These are phyloP conservation scores for Lumbricus terrestris DNA, from an alignment of 2,888 invertebrate genomes.

Conservation along the genomic window DNA sequence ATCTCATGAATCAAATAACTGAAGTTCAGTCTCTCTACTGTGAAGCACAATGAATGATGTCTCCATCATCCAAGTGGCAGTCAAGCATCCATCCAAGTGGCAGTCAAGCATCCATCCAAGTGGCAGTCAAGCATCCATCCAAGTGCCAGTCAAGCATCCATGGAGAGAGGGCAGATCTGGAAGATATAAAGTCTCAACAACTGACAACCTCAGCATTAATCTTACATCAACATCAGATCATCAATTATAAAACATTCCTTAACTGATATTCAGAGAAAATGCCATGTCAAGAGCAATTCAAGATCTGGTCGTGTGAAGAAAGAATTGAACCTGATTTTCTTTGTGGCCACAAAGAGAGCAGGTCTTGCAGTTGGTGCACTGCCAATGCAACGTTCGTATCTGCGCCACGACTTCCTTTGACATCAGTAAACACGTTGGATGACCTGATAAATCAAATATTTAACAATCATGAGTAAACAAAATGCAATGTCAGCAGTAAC, in stretches of 20 bases:
- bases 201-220: neutral
- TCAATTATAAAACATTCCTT: too few species aligned
- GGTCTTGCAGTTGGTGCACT: slow-evolving; percentile 28
- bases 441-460: neutral
- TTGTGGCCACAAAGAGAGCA: slow-evolving; percentile 21
- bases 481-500: too few species aligned
- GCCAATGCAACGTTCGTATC: slow-evolving; percentile 9
- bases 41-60: too few species aligned
- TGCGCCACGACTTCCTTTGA: slow-evolving; percentile 11
- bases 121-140: neutral
- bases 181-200: too few species aligned
- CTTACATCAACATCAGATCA: neutral
- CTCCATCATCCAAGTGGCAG: too few species aligned
- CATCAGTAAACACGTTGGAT: slow-evolving; percentile 19
- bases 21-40: too few species aligned
- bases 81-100: too few species aligned
- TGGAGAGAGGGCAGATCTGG: neutral
- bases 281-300: neutral
- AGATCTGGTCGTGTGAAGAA: neutral
- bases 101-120: neutral
- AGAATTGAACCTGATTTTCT: slow-evolving; percentile 6
- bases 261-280: neutral
- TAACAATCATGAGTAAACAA: neutral
- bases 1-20: too few species aligned
- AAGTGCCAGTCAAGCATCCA: neutral